These are phyloP conservation scores for Spisula subtruncata DNA, from an alignment of 2,888 invertebrate species.

Conservation along the genomic window DNA sequence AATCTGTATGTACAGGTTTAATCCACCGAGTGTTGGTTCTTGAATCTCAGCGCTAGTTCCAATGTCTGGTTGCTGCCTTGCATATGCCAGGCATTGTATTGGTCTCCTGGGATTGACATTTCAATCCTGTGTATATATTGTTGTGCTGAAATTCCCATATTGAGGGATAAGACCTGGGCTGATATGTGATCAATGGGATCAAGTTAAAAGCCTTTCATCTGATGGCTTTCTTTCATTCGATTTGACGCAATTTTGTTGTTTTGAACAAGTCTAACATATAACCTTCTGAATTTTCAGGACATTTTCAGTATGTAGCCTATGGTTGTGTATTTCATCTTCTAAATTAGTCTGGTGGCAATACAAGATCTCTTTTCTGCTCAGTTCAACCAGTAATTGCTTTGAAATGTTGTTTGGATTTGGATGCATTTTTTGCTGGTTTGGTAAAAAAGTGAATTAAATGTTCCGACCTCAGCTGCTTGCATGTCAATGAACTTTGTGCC, in stretches of 20 bases:
- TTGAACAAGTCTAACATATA: background rate
- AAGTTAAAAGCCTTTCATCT: conserved; percentile 15
- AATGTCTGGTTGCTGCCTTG: background rate
- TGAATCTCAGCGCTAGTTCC: no score
- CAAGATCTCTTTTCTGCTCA: no score
- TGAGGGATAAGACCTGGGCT: background rate
- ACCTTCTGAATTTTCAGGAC: background rate
- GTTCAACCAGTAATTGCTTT: background rate
- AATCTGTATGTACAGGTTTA: no score
- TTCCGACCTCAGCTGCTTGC: no score
- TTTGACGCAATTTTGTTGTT: conserved; percentile 2
- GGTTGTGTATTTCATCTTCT: background rate
- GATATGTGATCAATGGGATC: background rate
- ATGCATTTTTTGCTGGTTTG: background rate
- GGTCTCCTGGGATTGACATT: background rate
- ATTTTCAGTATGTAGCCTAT: background rate
- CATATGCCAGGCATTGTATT: background rate
- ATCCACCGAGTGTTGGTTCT: no score
- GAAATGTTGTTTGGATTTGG: background rate
- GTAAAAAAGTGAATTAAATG: background rate
- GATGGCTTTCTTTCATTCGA: background rate
- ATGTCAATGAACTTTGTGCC: no score
- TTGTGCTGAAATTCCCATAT: background rate
- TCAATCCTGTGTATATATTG: background rate
- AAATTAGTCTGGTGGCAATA: background rate